These are phyloP conservation scores for Harmothoe impar DNA, from an alignment of 2,888 invertebrate species.

Conservation along the genomic window DNA sequence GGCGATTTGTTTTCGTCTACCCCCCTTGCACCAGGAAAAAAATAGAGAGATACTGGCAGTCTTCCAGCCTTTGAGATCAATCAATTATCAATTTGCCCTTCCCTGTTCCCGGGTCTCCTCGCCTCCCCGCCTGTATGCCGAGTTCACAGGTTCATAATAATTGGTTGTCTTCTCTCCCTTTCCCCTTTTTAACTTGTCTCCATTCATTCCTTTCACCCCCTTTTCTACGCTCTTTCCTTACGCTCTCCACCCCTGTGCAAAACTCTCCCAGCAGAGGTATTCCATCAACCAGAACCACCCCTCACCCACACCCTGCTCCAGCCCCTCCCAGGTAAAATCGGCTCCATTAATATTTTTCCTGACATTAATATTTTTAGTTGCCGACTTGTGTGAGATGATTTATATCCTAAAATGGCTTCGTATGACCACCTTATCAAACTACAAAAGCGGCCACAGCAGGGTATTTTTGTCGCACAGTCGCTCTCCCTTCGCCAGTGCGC, in stretches of 20 bases:
- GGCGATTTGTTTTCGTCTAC: slow-evolving; percentile 18
- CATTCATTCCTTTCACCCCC: not conserved
- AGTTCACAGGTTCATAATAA: slow-evolving; percentile 45
- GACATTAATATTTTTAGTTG: slow-evolving; percentile 47
- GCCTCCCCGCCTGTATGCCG: not conserved
- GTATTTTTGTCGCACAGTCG: slow-evolving; percentile 42
- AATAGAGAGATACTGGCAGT: not conserved
- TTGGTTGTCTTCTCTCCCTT: slow-evolving; percentile 49
- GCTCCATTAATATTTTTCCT: slow-evolving; percentile 52
- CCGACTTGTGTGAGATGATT: slow-evolving; percentile 54
- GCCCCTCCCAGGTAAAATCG: slow-evolving; percentile 49
- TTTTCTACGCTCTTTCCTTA: not conserved
- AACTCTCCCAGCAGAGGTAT: not conserved
- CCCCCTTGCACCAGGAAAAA: slow-evolving; percentile 8
- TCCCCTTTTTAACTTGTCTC: not conserved
- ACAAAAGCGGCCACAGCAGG: slow-evolving; percentile 28
- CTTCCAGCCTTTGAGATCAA: slow-evolving; percentile 28
- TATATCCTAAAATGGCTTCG: slow-evolving; percentile 57
- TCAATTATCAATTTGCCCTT: slow-evolving; percentile 44
- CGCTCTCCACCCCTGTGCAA: not conserved
- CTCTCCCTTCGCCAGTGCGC: slow-evolving; percentile 47
- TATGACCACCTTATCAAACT: slow-evolving; percentile 60
- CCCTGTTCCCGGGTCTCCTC: slow-evolving; percentile 7
- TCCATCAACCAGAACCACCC: slow-evolving; percentile 47
- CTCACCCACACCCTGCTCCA: not conserved